Evolutionary conservation across 2,113 vertebrate genomes (phyloP).

Genomic region (Vicugna pacos): DNA sequence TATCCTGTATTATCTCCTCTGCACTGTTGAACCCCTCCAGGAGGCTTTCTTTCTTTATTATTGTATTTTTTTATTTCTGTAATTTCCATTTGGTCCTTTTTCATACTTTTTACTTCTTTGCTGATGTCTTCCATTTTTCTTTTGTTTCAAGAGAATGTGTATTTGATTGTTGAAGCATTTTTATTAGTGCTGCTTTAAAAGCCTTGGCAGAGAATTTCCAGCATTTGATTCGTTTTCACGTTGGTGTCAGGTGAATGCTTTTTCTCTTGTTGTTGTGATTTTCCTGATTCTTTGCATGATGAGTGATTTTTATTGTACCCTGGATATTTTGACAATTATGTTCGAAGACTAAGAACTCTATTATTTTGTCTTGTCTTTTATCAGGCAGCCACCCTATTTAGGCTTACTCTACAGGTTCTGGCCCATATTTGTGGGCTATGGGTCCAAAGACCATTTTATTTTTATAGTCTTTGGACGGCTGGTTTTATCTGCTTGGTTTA

Average conservation of each 20-base stretch:
- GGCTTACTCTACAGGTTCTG: not conserved
- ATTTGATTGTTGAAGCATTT: not conserved
- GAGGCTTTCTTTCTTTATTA: not conserved
- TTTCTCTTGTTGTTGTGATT: not conserved
- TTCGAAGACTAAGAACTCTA: not conserved
- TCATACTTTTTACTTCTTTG: not conserved
- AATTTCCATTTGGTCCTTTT: not conserved
- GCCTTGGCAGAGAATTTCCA: not conserved
- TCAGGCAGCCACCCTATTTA: not conserved
- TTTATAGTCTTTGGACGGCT: not conserved
- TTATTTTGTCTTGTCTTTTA: not conserved
- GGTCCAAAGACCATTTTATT: not conserved
- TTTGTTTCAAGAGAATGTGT: not conserved
- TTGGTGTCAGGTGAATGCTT: too few species aligned
- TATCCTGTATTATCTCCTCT: not conserved
- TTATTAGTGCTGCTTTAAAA: not conserved
- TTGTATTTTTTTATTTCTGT: not conserved
- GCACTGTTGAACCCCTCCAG: not conserved
- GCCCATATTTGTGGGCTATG: not conserved
- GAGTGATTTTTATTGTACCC: not conserved
- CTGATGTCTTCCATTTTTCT: not conserved
- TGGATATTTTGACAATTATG: not conserved
- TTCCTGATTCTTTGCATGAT: not conserved
- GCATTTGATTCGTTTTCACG: not conserved
- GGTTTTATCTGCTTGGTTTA: not conserved